Percentiles rank a stretch among this genome's conserved stretches.
These are phyloP conservation scores for Listrodromus nycthemerus DNA, from an alignment of 2,888 invertebrate genomes.

Conservation along the genomic window DNA sequence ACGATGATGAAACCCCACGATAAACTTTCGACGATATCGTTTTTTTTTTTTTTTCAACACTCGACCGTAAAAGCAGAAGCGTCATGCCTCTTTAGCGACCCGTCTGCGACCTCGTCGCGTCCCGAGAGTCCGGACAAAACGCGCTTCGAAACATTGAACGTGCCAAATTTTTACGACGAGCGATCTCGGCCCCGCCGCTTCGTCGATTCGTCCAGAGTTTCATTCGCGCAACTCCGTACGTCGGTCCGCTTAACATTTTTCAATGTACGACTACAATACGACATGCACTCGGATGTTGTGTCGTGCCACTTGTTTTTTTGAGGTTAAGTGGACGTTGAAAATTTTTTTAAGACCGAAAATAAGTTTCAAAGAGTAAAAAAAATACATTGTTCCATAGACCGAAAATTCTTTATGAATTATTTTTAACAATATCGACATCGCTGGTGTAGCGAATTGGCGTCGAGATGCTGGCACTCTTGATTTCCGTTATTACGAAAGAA, in stretches of 20 bases:
- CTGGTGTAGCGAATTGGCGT: neutral
- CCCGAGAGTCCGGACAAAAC: neutral
- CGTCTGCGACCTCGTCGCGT: neutral
- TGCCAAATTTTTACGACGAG: neutral
- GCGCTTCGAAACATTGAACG: neutral
- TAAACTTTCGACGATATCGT: constrained; percentile 25
- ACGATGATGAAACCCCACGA: constrained; percentile 27
- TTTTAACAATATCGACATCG: neutral
- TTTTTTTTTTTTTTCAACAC: constrained; percentile 11
- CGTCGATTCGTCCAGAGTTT: no score
- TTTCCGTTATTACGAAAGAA: neutral
- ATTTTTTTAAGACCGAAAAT: no score
- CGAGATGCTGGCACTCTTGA: no score
- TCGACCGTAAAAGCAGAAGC: neutral
- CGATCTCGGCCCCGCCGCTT: no score
- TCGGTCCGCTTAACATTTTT: no score
- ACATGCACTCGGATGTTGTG: no score
- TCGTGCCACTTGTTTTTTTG: no score
- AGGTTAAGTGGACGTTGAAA: no score
- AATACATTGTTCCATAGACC: no score
- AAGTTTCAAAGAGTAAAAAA: no score
- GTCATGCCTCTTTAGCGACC: neutral
- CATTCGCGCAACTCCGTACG: no score
- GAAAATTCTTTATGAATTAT: neutral
- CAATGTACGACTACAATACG: no score